These are phyloP conservation scores for Tiphia femorata DNA, from an alignment of 2,888 invertebrate genomes.

Conservation along the genomic window DNA sequence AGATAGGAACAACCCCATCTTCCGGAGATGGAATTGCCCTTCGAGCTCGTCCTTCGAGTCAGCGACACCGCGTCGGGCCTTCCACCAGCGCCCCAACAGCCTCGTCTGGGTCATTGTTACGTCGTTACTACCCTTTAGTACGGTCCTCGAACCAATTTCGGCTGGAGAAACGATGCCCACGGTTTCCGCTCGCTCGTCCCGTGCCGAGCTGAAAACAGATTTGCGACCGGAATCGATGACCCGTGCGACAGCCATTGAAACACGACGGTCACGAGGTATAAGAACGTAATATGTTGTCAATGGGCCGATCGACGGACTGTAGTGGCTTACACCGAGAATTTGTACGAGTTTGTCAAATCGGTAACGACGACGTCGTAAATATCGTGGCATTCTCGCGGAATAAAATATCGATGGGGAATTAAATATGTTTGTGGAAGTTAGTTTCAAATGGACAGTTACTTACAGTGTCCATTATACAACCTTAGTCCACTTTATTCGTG, in stretches of 20 bases:
- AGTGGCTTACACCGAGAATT: no score
- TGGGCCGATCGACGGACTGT: no score
- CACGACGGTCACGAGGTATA: not conserved
- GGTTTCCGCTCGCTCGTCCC: constrained; percentile 35
- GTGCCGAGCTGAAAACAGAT: constrained; percentile 35
- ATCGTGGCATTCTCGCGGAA: no score
- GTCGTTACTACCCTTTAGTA: constrained; percentile 64
- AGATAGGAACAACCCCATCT: constrained; percentile 56
- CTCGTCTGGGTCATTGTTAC: constrained; percentile 63
- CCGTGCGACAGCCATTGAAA: constrained; percentile 2
- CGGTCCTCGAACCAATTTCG: constrained; percentile 50
- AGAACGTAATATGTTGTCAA: constrained; percentile 21
- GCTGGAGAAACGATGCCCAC: constrained; percentile 29
- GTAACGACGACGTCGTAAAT: no score
- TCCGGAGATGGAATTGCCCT: constrained; percentile 56
- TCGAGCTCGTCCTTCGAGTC: constrained; percentile 48
- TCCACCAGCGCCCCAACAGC: constrained; percentile 1
- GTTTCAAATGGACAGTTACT: no score
- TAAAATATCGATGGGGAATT: no score
- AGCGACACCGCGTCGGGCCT: constrained; percentile 45
- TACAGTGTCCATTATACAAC: no score
- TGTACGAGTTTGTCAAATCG: no score
- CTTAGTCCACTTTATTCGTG: no score
- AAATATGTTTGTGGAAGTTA: no score
- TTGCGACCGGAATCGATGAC: constrained; percentile 29